phyloP scores from a whole-genome alignment of 2,113 vertebrate species.

The Ptilonorhynchus violaceus region DNA sequence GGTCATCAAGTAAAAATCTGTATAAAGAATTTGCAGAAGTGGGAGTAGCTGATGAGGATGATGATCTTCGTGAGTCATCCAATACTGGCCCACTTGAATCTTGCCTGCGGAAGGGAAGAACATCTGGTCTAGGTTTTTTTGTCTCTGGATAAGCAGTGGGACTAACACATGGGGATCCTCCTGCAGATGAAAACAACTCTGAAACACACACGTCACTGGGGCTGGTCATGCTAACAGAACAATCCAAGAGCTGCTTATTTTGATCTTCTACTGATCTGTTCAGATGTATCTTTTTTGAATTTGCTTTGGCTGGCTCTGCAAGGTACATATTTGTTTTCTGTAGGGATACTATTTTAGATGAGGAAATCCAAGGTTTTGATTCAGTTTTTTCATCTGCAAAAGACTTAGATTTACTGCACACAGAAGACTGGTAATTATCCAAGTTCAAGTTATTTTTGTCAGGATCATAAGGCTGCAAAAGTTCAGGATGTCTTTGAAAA shows the following conservation, averaged over 20 bases:
- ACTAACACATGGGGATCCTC: constrained; percentile 34
- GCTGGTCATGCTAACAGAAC: constrained; percentile 22
- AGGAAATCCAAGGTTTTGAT: constrained; percentile 47
- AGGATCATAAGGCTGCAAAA: constrained; percentile 90
- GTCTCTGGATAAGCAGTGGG: constrained; percentile 73
- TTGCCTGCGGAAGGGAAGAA: constrained; percentile 85
- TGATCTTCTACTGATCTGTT: constrained; percentile 59
- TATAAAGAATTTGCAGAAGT: constrained; percentile 75
- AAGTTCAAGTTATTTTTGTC: constrained; percentile 76
- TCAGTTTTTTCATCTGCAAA: constrained; percentile 44
- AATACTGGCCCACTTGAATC: constrained; percentile 83
- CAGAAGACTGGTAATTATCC: constrained; percentile 54
- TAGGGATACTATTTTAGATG: constrained; percentile 54
- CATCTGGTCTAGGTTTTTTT: constrained; percentile 79
- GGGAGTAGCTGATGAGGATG: constrained; percentile 80
- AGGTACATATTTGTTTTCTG: constrained; percentile 9
- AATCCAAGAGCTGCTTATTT: constrained; percentile 60
- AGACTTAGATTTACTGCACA: constrained; percentile 46
- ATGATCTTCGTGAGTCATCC: constrained; percentile 78
- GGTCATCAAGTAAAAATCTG: constrained; percentile 79
- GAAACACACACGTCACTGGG: constrained; percentile 40
- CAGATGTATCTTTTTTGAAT: constrained; percentile 20
- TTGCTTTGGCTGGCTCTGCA: constrained; percentile 65
- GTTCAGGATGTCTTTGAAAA: constrained; percentile 90
- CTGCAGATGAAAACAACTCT: constrained; percentile 48